Evolutionary conservation across 2,888 invertebrate species (phyloP).

Genomic region (Leptura quadrifasciata): DNA sequence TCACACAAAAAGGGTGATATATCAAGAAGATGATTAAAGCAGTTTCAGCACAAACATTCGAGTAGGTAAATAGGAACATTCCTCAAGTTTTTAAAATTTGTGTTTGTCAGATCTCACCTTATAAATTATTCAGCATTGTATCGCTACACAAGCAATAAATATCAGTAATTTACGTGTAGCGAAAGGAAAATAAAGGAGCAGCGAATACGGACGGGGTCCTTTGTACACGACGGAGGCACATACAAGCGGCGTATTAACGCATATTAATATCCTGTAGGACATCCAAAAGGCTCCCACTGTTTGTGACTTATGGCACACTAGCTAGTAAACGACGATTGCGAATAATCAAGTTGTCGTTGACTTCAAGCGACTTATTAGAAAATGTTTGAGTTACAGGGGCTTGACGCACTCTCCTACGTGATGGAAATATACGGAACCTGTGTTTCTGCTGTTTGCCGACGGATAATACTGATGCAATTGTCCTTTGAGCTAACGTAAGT

Average conservation of each 20-base stretch:
- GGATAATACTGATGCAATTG: background rate
- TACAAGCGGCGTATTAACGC: conserved; percentile 64
- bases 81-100: conserved; percentile 71
- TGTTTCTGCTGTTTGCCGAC: conserved; percentile 8
- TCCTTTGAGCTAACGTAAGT: too few relatives aligned
- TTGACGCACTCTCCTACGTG: background rate
- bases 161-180: conserved; percentile 70
- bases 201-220: conserved; percentile 47
- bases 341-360: conserved; percentile 13
- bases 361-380: background rate
- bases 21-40: conserved; percentile 65
- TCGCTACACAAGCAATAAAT: conserved; percentile 70
- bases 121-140: conserved; percentile 73
- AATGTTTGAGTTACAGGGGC: background rate
- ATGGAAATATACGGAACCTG: background rate
- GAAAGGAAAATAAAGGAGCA: conserved; percentile 64
- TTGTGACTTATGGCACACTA: conserved; percentile 65
- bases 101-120: conserved; percentile 73
- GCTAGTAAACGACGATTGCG: conserved; percentile 13
- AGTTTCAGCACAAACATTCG: conserved; percentile 66
- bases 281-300: conserved; percentile 69
- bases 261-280: conserved; percentile 68
- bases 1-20: conserved; percentile 49
- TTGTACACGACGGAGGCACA: conserved; percentile 56
- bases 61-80: conserved; percentile 71